Evolutionary conservation across 2,113 vertebrate species (phyloP).

Genomic region (Cavia porcellus): DNA sequence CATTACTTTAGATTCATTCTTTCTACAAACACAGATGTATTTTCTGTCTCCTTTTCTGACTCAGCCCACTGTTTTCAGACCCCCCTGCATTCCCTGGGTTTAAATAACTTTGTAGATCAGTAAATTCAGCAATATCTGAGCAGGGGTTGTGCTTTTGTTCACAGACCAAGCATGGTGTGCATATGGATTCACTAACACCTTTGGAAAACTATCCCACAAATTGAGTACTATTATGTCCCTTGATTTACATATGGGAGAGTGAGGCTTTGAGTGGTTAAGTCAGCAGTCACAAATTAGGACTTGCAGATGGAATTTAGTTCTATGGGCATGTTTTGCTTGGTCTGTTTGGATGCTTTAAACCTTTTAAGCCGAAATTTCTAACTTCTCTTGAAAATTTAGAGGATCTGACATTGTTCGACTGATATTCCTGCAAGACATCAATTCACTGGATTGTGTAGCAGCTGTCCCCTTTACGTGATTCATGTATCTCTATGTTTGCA

Average conservation of each 20-base stretch:
- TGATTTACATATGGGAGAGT: slow-evolving; percentile 53
- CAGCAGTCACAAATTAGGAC: slow-evolving; percentile 61
- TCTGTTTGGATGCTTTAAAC: slow-evolving; percentile 53
- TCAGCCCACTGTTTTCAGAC: background rate
- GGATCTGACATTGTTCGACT: background rate
- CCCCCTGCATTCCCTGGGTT: background rate
- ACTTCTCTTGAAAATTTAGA: slow-evolving; percentile 51
- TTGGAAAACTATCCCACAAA: slow-evolving; percentile 26
- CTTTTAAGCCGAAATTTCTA: slow-evolving; percentile 44
- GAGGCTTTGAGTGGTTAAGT: slow-evolving; percentile 35
- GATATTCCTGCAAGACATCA: background rate
- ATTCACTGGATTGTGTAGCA: background rate
- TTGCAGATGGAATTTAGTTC: slow-evolving; percentile 56
- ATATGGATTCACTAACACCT: slow-evolving; percentile 29
- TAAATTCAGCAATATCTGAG: slow-evolving; percentile 26
- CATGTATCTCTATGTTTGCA: background rate
- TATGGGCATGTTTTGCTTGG: slow-evolving; percentile 62
- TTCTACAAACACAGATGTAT: slow-evolving; percentile 38
- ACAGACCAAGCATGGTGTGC: background rate
- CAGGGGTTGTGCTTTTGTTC: slow-evolving; percentile 31
- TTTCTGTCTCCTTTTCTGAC: slow-evolving; percentile 33
- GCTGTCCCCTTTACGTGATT: background rate
- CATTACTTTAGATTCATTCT: slow-evolving; percentile 31
- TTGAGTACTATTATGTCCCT: background rate
- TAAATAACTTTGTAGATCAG: slow-evolving; percentile 41